Evolutionary conservation across 2,797 vertebrate genomes (phyloP), one percentile per base, ranked within the genome.

Genomic region (Carapus acus): DNA sequence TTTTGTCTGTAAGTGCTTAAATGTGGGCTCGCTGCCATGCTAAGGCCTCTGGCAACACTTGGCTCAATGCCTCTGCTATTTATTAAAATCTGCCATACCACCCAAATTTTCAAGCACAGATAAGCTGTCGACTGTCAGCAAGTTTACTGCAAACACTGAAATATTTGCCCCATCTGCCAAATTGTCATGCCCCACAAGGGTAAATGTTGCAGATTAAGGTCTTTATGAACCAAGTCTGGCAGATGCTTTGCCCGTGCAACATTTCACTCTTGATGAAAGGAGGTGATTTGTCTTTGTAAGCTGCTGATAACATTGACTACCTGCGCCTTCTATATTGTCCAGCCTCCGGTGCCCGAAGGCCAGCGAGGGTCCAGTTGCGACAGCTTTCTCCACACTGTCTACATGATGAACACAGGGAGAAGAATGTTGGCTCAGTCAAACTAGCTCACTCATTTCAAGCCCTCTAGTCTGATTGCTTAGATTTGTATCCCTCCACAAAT

Each of bases 121-220:
- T 65, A 58, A 73, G 75, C 66, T 77, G 80, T 83, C 80, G 68
- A 78, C 52, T 53, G 71, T 81, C 78, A 82, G 74, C 80, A 48
- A n/a, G 58, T 56, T 71, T 74, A 66, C 69, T 57, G 45, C 21
- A 51, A 71, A 66, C 33, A 51, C 56, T 43, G 46, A 61, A 38
- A 11, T 43, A n/a, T 24, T 44, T 58, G 16, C 9, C 9, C 24
- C 49, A 16, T 15, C 36, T 48, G 64, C 56, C 57, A 68, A 68
- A 50, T 29, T 65, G 17, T 65, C 66, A 7, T 54, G 49, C 67
- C 38, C 74, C 36, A 20, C 29, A 19, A 69, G 49, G 56, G 46
- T 67, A 64, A 65, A 63, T 52, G 24, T 27, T 27, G 5, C 24
- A 4, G 6, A 33, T 33, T 9, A 3, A 33, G 31, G 31, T 12